Evolutionary conservation across 2,113 vertebrate genomes (phyloP).

Genomic region (Suncus etruscus): DNA sequence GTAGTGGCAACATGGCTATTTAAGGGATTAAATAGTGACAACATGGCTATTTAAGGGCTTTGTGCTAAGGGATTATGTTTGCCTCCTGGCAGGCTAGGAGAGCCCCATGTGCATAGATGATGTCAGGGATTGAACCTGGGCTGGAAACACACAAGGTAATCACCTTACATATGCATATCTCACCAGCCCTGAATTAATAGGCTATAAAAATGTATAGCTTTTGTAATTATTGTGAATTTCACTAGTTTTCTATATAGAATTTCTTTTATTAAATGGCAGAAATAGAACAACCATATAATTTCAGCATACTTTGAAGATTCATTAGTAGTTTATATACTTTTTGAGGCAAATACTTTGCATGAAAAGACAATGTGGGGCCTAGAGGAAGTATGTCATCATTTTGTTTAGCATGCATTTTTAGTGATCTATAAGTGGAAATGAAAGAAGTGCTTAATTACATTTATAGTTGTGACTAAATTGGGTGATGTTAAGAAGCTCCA

Average conservation of each 20-base stretch:
- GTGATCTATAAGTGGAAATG: conserved; percentile 52
- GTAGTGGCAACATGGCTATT: no score
- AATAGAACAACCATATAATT: not conserved
- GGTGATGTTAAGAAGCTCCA: conserved; percentile 45
- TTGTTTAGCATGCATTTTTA: conserved; percentile 51
- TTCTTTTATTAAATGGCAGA: not conserved
- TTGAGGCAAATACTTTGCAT: conserved; percentile 35
- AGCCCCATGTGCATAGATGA: no score
- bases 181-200: not conserved
- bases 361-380: not conserved
- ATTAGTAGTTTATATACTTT: conserved; percentile 10
- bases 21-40: no score
- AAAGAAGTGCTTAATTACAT: conserved; percentile 62
- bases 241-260: conserved; percentile 19
- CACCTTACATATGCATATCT: no score
- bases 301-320: not conserved
- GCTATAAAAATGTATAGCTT: not conserved
- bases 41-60: no score
- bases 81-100: no score
- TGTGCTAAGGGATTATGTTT: no score
- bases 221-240: not conserved
- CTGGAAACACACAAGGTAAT: no score
- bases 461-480: conserved; percentile 64
- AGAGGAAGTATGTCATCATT: not conserved
- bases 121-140: no score